phyloP scores from a whole-genome alignment of 2,113 vertebrate genomes.

The Tetraodon nigroviridis region DNA sequence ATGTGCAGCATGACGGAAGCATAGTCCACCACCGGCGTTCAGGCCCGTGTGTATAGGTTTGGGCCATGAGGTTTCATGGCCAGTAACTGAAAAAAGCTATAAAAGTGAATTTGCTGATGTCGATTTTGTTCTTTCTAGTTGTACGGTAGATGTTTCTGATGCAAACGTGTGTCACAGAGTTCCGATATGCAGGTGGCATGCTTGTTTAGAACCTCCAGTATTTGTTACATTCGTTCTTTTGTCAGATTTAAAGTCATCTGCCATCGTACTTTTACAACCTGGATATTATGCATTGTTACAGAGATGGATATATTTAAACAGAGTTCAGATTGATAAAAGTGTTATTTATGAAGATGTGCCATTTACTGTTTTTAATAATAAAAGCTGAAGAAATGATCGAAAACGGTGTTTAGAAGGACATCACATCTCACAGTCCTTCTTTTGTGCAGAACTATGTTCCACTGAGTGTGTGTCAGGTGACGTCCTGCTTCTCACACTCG shows the following conservation, averaged over 20 bases:
- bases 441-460: slow-evolving; percentile 9
- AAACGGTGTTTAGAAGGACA: neutral
- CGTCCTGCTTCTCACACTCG: slow-evolving; percentile 17
- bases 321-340: slow-evolving; percentile 30
- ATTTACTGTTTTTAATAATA: slow-evolving; percentile 61
- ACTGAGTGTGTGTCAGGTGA: slow-evolving; percentile 5
- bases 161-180: slow-evolving; percentile 42
- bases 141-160: slow-evolving; percentile 40
- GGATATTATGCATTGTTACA: slow-evolving; percentile 36
- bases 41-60: slow-evolving; percentile 50
- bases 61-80: slow-evolving; percentile 18
- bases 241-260: slow-evolving; percentile 21
- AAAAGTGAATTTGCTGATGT: slow-evolving; percentile 38
- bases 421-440: neutral
- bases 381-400: neutral
- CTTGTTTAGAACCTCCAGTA: slow-evolving; percentile 38
- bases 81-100: slow-evolving; percentile 14
- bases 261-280: slow-evolving; percentile 44
- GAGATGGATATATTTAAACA: slow-evolving; percentile 48
- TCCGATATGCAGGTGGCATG: slow-evolving; percentile 60
- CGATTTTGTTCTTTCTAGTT: slow-evolving; percentile 18
- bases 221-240: slow-evolving; percentile 21
- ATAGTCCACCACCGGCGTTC: slow-evolving; percentile 11
- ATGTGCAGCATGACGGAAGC: slow-evolving; percentile 39
- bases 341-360: slow-evolving; percentile 58